Evolutionary conservation across 2,113 vertebrate species (phyloP).

Genomic region (Bucco capensis): DNA sequence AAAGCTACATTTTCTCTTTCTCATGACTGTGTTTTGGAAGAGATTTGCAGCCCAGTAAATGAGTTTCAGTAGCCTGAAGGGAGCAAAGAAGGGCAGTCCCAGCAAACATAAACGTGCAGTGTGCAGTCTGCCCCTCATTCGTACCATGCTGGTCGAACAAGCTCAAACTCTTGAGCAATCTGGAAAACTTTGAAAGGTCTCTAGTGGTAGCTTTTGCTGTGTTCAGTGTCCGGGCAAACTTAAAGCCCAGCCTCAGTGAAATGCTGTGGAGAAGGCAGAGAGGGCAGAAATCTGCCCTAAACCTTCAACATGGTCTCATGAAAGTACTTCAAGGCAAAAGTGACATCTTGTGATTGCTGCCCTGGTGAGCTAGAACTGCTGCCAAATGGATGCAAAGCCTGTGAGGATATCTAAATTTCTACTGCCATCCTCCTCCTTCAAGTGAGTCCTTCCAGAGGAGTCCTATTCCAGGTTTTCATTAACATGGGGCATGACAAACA

Average conservation of each 20-base stretch:
- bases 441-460: background rate
- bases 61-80: background rate
- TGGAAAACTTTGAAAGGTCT: background rate
- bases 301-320: background rate
- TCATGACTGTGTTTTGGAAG: background rate
- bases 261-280: background rate
- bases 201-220: background rate
- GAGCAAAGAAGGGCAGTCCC: fast-evolving
- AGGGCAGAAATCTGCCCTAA: background rate
- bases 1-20: background rate
- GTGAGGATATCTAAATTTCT: background rate
- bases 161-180: background rate
- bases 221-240: background rate
- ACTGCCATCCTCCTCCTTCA: background rate
- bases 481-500: background rate
- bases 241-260: background rate
- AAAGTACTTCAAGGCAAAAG: background rate
- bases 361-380: background rate
- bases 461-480: background rate
- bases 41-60: background rate
- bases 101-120: fast-evolving
- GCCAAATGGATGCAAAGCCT: background rate
- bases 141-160: background rate
- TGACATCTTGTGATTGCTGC: background rate
- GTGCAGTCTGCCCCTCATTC: background rate